phyloP scores from a whole-genome alignment of 2,113 vertebrate genomes.

The Lasiurus borealis region DNA sequence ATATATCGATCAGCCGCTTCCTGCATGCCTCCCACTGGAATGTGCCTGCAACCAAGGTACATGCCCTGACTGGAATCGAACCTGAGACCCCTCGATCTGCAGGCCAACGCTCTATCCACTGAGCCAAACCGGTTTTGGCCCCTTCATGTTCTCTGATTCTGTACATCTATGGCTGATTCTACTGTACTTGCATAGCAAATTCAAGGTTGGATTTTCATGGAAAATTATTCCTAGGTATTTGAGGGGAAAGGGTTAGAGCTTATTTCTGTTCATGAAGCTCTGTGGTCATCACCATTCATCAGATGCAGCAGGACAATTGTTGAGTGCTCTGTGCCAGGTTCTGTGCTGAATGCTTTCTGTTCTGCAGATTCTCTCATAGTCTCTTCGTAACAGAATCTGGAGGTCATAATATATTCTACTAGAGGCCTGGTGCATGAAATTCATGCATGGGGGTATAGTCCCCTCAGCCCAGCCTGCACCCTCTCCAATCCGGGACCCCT shows the following conservation, averaged over 20 bases:
- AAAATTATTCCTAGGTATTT: background rate
- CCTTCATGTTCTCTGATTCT: too few relatives aligned
- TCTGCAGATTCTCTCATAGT: background rate
- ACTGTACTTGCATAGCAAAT: background rate
- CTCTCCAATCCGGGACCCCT: too few relatives aligned
- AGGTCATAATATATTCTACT: background rate
- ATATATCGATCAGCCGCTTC: too few relatives aligned
- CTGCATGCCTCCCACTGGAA: too few relatives aligned
- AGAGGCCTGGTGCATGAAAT: too few relatives aligned
- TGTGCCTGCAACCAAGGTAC: too few relatives aligned
- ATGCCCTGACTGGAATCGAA: too few relatives aligned
- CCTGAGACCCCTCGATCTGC: too few relatives aligned
- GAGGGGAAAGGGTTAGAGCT: background rate
- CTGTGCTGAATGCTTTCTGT: background rate
- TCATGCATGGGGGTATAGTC: too few relatives aligned
- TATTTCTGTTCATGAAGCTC: background rate
- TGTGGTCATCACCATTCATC: rapidly evolving
- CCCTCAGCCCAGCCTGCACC: too few relatives aligned
- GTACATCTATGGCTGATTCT: background rate
- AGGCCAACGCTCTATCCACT: too few relatives aligned
- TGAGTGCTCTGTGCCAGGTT: background rate
- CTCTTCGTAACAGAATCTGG: background rate
- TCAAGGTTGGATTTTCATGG: background rate
- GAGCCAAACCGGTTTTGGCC: too few relatives aligned
- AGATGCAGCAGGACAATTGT: background rate